A percentile compares a stretch with the other conserved stretches of the same genome.
Evolutionary conservation across 2,888 invertebrate genomes (phyloP).

Genomic region (Stictocephala bisonia): DNA sequence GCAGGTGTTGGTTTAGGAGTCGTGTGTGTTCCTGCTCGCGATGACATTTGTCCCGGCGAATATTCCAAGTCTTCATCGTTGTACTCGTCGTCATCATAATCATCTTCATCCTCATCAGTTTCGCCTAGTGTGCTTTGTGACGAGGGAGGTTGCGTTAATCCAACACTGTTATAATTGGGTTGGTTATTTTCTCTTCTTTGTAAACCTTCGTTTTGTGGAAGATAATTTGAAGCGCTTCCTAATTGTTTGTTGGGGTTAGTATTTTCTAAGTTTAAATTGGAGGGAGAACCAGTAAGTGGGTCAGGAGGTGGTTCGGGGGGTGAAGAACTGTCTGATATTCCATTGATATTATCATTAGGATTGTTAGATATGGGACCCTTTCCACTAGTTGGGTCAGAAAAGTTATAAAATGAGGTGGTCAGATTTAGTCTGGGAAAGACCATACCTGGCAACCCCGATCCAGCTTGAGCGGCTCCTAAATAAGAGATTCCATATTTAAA

Average conservation of each 20-base stretch:
- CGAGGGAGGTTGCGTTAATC: neutral
- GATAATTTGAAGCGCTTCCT: conserved; percentile 10
- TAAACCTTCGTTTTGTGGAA: conserved; percentile 17
- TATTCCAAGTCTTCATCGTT: conserved; percentile 53
- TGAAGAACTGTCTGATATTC: neutral
- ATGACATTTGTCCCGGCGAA: conserved; percentile 35
- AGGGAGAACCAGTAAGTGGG: conserved; percentile 6
- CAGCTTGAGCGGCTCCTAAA: conserved; percentile 85
- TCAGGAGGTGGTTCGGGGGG: conserved; percentile 29
- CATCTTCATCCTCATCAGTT: conserved; percentile 68
- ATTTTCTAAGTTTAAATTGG: neutral
- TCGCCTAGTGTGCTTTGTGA: conserved; percentile 63
- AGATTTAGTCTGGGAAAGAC: conserved; percentile 51
- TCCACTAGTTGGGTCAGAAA: conserved; percentile 35
- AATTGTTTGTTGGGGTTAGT: neutral
- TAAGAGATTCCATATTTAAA: conserved; percentile 82
- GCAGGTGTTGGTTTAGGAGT: conserved; percentile 53
- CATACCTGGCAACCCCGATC: conserved; percentile 69
- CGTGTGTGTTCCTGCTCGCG: conserved; percentile 43
- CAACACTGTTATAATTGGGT: conserved; percentile 29
- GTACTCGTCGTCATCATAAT: conserved; percentile 70
- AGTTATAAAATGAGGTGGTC: conserved; percentile 31
- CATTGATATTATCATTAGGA: conserved; percentile 63
- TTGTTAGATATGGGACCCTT: conserved; percentile 58
- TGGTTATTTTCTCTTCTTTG: conserved; percentile 42